Percentiles rank a stretch among this genome's conserved stretches.
Conservation (phyloP, 1,140 invertebrate species). For the Papilio machaon region DNA sequence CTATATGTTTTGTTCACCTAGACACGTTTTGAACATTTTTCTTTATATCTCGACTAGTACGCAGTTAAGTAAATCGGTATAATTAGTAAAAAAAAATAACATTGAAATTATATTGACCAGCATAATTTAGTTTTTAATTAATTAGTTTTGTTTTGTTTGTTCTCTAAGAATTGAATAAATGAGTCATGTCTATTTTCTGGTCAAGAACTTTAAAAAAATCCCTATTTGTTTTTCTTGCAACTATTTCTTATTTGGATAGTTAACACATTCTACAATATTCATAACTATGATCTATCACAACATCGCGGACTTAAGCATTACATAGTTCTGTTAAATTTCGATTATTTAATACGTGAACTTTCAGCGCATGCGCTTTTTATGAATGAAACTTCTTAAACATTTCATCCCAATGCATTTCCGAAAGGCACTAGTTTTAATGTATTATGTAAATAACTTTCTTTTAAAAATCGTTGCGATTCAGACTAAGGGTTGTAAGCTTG, state of each 20-base stretch:
- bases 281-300: constrained; percentile 56
- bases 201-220: background rate
- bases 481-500: constrained; percentile 20
- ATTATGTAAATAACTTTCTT: constrained; percentile 62
- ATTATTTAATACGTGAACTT: constrained; percentile 17
- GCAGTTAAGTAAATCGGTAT: background rate
- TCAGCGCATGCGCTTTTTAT: constrained; percentile 28
- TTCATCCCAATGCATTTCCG: constrained; percentile 68
- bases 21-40: background rate
- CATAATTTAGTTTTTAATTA: background rate
- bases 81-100: background rate
- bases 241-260: background rate
- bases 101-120: background rate
- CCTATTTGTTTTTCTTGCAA: background rate
- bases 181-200: background rate
- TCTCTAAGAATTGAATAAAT: background rate
- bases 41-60: background rate
- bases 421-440: constrained; percentile 74
- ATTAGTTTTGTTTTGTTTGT: background rate
- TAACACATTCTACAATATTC: background rate
- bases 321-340: constrained; percentile 25
- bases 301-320: constrained; percentile 51
- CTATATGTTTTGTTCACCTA: background rate
- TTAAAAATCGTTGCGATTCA: constrained; percentile 63
- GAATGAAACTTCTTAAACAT: constrained; percentile 49